Evolutionary conservation across 2,113 vertebrate species (phyloP).

Genomic region (Madoqua kirkii): DNA sequence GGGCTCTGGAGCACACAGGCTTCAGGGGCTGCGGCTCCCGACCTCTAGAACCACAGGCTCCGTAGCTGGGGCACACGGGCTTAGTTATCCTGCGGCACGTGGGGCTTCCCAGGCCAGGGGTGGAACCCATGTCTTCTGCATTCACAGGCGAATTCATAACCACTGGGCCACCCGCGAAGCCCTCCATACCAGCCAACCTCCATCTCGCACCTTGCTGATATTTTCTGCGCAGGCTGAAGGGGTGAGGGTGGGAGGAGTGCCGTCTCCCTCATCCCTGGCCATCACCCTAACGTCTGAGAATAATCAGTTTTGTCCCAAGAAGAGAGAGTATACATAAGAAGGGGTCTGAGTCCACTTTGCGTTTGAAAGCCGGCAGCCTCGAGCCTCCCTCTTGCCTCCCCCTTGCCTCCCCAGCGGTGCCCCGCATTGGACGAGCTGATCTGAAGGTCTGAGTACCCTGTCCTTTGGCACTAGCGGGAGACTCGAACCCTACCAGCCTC

Average conservation of each 20-base stretch:
- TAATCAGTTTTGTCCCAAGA: not conserved
- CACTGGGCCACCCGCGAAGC: fast-evolving
- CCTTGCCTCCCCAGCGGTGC: not conserved
- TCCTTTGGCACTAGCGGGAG: not conserved
- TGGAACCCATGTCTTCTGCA: not conserved
- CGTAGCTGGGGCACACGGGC: fast-evolving
- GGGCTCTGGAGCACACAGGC: not conserved
- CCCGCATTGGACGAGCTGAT: not conserved
- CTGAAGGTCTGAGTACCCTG: not conserved
- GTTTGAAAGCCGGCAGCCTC: not conserved
- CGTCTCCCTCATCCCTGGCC: not conserved
- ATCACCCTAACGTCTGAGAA: not conserved
- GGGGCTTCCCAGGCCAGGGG: not conserved
- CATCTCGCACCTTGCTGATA: not conserved
- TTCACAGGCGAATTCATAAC: fast-evolving
- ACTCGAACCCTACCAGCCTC: not conserved
- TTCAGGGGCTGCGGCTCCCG: not conserved
- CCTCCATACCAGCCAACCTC: not conserved
- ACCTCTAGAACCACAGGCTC: not conserved
- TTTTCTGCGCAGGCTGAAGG: not conserved
- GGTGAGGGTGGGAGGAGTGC: not conserved
- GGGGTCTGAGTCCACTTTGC: not conserved
- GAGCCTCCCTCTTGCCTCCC: not conserved
- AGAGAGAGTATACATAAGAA: not conserved
- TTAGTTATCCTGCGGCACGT: too few relatives aligned